Conservation (phyloP, 1,140 invertebrate species). For the Hylaeus anthracinus region DNA sequence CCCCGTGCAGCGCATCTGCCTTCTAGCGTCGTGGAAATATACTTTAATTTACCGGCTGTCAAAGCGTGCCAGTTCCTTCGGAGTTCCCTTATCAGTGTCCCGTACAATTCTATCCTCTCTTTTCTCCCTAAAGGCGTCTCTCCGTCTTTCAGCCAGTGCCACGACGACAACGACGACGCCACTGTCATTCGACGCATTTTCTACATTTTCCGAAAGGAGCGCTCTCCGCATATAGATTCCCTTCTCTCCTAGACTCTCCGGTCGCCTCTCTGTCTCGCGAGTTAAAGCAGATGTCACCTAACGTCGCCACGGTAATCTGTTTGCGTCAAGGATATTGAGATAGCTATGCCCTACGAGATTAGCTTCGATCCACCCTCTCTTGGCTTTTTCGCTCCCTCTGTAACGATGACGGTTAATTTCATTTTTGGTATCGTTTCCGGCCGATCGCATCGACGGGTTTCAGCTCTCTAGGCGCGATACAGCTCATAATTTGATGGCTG, state of each 20-base stretch:
- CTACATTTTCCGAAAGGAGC: slow-evolving; percentile 32
- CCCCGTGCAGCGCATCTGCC: slow-evolving; percentile 58
- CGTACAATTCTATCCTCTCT: slow-evolving; percentile 24
- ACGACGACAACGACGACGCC: background rate
- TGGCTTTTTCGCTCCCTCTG: background rate
- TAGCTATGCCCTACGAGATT: slow-evolving; percentile 55
- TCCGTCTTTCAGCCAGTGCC: slow-evolving; percentile 9
- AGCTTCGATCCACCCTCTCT: slow-evolving; percentile 45
- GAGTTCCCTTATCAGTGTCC: slow-evolving; percentile 59
- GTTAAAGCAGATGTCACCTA: slow-evolving; percentile 53
- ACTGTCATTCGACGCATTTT: slow-evolving; percentile 32
- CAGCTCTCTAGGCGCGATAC: slow-evolving; percentile 17
- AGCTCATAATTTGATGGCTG: slow-evolving; percentile 44
- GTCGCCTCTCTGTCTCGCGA: slow-evolving; percentile 32
- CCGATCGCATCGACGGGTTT: slow-evolving; percentile 23
- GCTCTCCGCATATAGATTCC: slow-evolving; percentile 35
- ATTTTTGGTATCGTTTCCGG: slow-evolving; percentile 56
- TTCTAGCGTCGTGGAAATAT: slow-evolving; percentile 63
- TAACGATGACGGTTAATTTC: slow-evolving; percentile 57
- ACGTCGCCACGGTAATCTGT: slow-evolving; percentile 61
- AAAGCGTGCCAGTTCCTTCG: slow-evolving; percentile 62
- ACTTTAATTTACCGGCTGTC: slow-evolving; percentile 67
- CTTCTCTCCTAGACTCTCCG: background rate
- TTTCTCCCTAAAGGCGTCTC: background rate
- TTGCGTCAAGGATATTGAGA: slow-evolving; percentile 65